Evolutionary conservation across 2,888 invertebrate genomes (phyloP).

Genomic region (Leptopilina syphax): DNA sequence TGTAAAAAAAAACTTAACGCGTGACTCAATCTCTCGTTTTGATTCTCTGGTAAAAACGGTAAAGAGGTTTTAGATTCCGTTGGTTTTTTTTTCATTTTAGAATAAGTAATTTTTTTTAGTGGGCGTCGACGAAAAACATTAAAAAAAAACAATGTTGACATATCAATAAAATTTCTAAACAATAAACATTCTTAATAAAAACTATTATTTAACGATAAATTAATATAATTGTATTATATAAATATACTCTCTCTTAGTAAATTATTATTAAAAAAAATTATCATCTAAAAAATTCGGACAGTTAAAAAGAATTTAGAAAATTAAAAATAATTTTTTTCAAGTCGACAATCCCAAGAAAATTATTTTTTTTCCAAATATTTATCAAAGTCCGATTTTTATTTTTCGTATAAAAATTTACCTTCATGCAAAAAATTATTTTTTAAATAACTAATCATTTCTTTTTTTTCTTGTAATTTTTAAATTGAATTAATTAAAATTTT

Average conservation of each 20-base stretch:
- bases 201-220: too few relatives aligned
- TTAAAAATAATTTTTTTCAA: background rate
- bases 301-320: background rate
- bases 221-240: too few relatives aligned
- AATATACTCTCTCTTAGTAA: too few relatives aligned
- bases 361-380: background rate
- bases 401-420: background rate
- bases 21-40: background rate
- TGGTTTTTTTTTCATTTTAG: background rate
- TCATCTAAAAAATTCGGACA: background rate
- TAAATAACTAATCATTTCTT: background rate
- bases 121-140: too few relatives aligned
- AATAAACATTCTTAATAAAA: too few relatives aligned
- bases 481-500: constrained; percentile 3
- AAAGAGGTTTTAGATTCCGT: constrained; percentile 13
- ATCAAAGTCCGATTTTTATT: background rate
- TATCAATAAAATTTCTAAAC: too few relatives aligned
- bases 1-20: background rate
- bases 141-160: too few relatives aligned
- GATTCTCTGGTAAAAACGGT: constrained; percentile 18
- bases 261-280: too few relatives aligned
- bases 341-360: constrained; percentile 5
- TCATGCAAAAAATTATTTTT: too few relatives aligned
- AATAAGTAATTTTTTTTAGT: background rate
- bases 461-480: background rate